phyloP scores from a whole-genome alignment of 2,113 vertebrate genomes.

The Hystrix cristata region DNA sequence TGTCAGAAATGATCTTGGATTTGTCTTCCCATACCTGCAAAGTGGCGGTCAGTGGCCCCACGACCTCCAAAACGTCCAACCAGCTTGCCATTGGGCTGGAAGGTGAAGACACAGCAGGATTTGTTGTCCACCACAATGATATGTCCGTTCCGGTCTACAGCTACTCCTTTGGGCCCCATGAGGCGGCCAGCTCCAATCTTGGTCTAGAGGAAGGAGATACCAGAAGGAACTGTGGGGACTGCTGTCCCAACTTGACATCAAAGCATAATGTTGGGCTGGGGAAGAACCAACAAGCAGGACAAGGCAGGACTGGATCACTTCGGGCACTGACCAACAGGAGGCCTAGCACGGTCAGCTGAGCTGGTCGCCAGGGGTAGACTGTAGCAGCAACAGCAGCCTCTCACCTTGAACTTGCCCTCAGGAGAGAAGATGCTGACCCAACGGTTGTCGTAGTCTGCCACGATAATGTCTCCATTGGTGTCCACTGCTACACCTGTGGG shows the following conservation, averaged over 20 bases:
- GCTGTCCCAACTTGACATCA: not conserved
- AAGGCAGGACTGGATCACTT: not conserved
- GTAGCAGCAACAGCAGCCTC: not conserved
- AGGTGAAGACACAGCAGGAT: conserved; percentile 98
- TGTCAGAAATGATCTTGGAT: not conserved
- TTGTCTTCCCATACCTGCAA: conserved; percentile 90
- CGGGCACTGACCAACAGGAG: not conserved
- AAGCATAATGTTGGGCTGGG: not conserved
- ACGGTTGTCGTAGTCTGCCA: conserved; percentile 98
- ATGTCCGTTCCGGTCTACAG: conserved; percentile 96
- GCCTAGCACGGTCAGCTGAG: not conserved
- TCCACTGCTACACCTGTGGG: conserved; percentile 97
- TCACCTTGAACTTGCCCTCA: conserved; percentile 99
- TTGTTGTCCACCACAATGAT: conserved; percentile 99
- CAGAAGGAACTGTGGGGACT: not conserved
- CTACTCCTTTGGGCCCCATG: conserved; percentile 98
- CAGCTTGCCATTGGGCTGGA: conserved; percentile 97
- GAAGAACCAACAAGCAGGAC: not conserved
- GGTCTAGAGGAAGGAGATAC: conserved; percentile 85
- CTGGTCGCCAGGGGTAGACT: not conserved
- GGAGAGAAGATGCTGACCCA: conserved; percentile 99
- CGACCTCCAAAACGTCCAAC: conserved; percentile 96
- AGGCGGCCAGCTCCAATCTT: conserved; percentile 96
- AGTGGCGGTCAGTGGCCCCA: conserved; percentile 95
- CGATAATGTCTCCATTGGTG: conserved; percentile 96